phyloP scores from a whole-genome alignment of 2,888 invertebrate species.

The Cyclophora punctaria region DNA sequence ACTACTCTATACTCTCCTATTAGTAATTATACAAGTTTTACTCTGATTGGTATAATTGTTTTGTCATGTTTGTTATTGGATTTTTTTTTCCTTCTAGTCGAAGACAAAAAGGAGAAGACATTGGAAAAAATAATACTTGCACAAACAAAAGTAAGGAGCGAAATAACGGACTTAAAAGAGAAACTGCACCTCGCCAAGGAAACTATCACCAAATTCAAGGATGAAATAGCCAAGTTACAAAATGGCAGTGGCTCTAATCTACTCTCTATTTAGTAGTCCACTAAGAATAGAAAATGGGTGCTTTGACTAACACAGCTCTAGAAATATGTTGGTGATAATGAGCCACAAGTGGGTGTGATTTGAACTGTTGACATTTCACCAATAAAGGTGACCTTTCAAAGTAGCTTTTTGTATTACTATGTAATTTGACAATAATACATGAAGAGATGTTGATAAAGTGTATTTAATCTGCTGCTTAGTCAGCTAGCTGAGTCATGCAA shows the following conservation, averaged over 20 bases:
- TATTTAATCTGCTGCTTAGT: too few relatives aligned
- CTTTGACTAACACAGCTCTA: too few relatives aligned
- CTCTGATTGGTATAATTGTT: neutral
- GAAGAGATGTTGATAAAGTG: too few relatives aligned
- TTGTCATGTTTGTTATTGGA: too few relatives aligned
- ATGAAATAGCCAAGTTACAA: constrained; percentile 77
- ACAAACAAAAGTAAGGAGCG: constrained; percentile 85
- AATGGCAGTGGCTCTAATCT: constrained; percentile 30
- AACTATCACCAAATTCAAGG: constrained; percentile 87
- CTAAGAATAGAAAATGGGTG: too few relatives aligned
- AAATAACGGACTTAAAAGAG: constrained; percentile 89
- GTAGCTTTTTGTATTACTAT: too few relatives aligned
- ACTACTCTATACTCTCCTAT: neutral
- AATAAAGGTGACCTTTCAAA: too few relatives aligned
- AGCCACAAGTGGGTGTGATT: too few relatives aligned
- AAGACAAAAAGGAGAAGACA: constrained; percentile 89
- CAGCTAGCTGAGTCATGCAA: too few relatives aligned
- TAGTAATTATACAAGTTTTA: neutral
- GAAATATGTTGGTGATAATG: too few relatives aligned
- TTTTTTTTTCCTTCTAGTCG: constrained; percentile 78
- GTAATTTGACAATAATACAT: too few relatives aligned
- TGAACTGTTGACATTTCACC: too few relatives aligned
- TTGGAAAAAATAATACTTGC: constrained; percentile 84
- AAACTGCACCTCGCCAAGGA: constrained; percentile 89
- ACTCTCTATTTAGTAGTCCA: constrained; percentile 4